Conservation (phyloP, 2,113 vertebrate genomes). For the Rattus rattus region DNA sequence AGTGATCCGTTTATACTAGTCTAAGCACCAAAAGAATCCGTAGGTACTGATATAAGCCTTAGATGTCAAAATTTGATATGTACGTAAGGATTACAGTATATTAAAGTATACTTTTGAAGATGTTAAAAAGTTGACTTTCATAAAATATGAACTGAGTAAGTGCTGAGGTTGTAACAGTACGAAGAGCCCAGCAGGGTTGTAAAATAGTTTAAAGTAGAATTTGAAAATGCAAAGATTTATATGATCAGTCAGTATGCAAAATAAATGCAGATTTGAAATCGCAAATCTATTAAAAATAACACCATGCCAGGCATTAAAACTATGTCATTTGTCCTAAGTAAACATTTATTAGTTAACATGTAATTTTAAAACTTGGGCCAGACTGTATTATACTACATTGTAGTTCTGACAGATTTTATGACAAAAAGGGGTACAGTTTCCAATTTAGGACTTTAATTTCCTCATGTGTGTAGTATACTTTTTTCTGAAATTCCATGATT, state of each 20-base stretch:
- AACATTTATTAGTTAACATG: constrained; percentile 18
- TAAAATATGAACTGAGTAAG: constrained; percentile 24
- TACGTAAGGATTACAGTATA: background rate
- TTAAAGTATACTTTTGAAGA: constrained; percentile 46
- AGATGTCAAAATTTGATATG: constrained; percentile 22
- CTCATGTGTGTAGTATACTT: background rate
- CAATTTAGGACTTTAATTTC: background rate
- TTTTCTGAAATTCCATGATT: constrained; percentile 43
- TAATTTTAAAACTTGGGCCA: background rate
- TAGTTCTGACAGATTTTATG: constrained; percentile 4
- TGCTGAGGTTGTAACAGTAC: constrained; percentile 48
- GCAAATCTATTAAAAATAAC: constrained; percentile 56
- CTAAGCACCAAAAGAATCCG: constrained; percentile 35
- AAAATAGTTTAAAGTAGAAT: constrained; percentile 44
- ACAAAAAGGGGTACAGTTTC: background rate
- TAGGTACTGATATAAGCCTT: background rate
- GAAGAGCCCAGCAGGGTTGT: background rate
- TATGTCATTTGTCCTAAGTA: constrained; percentile 32
- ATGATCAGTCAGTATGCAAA: constrained; percentile 29
- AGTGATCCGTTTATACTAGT: constrained; percentile 10
- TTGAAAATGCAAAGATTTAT: constrained; percentile 47
- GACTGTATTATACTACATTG: background rate
- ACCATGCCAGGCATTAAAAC: constrained; percentile 17
- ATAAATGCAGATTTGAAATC: constrained; percentile 28
- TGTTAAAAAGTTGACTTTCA: constrained; percentile 25